Base-by-base conservation (phyloP, 2,888 invertebrate genomes). In the Dimorphilus gyrociliatus region DNA sequence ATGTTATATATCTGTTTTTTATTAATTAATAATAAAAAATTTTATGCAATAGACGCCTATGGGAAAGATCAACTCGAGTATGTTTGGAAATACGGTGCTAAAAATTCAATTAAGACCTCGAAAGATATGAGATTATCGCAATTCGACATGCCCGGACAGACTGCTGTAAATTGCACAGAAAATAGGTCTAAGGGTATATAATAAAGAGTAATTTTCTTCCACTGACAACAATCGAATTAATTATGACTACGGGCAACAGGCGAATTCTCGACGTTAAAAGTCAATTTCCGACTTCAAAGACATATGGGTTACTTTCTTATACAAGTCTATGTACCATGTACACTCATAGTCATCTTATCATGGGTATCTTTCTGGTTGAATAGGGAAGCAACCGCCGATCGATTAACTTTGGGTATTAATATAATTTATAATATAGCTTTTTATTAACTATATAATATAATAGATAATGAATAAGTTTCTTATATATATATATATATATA, bases 321-420 rank as follows among this genome's bases (percentile, higher is more conserved):
- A 50, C 86, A 90, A 68, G 85, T 88, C 19, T 92, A 90, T 63
- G 78, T 88, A 34, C 90, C 90, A 0, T 88, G 88, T 55, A 81
- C 84, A 40, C 70, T 90, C 34, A 85, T 90, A 40, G 88, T 90
- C 2, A 80, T 88, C n/a, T 69, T 90, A 5, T 88, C 86, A 13
- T 90, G 88, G 88, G 85, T 90, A 1, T 85, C 86, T 0, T 90
- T 90, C 59, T 90, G 86, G 86, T 84, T 90, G 47, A 88, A 90
- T 64, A 73, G 90, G 17, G 90, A 92, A 68, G 81, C 81, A 0
- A 81, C 82, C 1, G 84, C 85, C 35, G 90, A 90, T 59, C 72
- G 90, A 18, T 82, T 92, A 1, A 84, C 85, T 1, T 67, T 92
- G 12, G 86, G 74, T 73, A 40, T 34, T 42, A 59, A 60, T 4